These are phyloP conservation scores for Lycocorax pyrrhopterus DNA, from an alignment of 2,113 vertebrate genomes.

Conservation along the genomic window DNA sequence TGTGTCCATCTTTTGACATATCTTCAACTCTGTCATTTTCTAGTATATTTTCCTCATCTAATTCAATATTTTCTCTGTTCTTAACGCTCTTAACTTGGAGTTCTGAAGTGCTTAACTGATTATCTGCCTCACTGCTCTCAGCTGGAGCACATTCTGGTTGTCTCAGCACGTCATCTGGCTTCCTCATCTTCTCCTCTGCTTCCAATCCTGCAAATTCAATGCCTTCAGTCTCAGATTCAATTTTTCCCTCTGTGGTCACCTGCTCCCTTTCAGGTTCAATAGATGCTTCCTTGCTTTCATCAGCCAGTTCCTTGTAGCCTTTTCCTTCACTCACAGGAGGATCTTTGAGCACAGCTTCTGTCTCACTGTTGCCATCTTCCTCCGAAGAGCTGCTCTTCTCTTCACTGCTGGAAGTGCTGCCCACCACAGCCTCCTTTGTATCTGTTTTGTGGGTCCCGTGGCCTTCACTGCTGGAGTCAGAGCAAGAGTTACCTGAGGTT, in stretches of 20 bases:
- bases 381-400: not conserved
- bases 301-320: not conserved
- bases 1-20: not conserved
- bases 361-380: not conserved
- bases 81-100: not conserved
- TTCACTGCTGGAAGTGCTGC: not conserved
- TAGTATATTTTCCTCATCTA: not conserved
- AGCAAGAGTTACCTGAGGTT: not conserved
- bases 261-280: not conserved
- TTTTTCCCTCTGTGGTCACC: not conserved
- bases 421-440: not conserved
- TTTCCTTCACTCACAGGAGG: not conserved
- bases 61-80: not conserved
- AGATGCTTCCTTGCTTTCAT: not conserved
- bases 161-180: not conserved
- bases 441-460: not conserved
- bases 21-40: not conserved
- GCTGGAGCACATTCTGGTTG: not conserved
- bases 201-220: not conserved
- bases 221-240: not conserved
- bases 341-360: not conserved
- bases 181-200: not conserved
- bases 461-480: not conserved
- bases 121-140: not conserved
- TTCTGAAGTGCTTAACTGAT: not conserved